phyloP scores from a whole-genome alignment of 2,113 vertebrate genomes.

The Mirza zaza region DNA sequence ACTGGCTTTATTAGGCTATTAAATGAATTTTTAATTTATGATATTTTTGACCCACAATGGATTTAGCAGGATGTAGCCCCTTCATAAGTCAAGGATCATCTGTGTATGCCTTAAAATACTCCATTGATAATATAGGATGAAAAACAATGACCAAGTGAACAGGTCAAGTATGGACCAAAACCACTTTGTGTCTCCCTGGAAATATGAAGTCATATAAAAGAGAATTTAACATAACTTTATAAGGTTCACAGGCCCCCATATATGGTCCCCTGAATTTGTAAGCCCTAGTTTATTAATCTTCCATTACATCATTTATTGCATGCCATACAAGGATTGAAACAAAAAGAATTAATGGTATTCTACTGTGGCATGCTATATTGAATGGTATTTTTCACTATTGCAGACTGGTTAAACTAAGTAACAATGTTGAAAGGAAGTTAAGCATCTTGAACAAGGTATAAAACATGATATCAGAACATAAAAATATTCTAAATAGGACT shows the following conservation, averaged over 20 bases:
- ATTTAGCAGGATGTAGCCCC: neutral
- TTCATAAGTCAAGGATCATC: neutral
- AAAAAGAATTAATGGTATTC: neutral
- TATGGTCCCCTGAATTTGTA: neutral
- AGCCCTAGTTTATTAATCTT: neutral
- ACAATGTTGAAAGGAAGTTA: neutral
- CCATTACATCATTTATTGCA: neutral
- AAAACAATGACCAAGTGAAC: neutral
- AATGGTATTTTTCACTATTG: neutral
- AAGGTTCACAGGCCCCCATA: neutral
- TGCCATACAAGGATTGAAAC: neutral
- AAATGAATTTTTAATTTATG: neutral
- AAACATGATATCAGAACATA: neutral
- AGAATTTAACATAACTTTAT: neutral
- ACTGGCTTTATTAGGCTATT: neutral
- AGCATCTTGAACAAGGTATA: neutral
- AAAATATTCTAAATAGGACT: neutral
- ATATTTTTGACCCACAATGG: neutral
- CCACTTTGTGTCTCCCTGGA: neutral
- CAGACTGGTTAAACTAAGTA: neutral
- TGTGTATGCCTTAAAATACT: neutral
- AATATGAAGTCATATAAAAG: neutral
- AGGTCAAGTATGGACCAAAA: neutral
- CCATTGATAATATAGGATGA: neutral
- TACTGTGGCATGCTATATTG: neutral